Percentiles rank a stretch among this genome's conserved stretches.
Conservation (phyloP, 2,888 invertebrate species). For the Sphecodes monilicornis region DNA sequence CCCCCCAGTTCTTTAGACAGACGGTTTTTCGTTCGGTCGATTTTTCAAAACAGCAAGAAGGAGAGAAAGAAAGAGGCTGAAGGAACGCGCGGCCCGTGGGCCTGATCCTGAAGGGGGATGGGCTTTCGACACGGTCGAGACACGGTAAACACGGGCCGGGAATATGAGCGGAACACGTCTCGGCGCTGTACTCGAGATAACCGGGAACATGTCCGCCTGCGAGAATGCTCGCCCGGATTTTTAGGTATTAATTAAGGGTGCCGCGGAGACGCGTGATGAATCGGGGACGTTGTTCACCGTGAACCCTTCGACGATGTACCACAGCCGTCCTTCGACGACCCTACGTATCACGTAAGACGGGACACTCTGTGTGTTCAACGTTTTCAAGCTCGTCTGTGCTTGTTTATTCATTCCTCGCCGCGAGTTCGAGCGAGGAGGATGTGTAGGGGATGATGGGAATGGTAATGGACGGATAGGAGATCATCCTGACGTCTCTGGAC, state of each 20-base stretch:
- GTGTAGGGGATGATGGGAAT: not conserved
- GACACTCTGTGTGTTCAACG: not conserved
- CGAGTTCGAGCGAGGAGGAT: not conserved
- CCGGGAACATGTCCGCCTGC: slow-evolving; percentile 30
- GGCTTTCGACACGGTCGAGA: slow-evolving; percentile 36
- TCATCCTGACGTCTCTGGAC: not conserved
- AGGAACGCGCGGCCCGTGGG: slow-evolving; percentile 8
- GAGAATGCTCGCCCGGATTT: slow-evolving; percentile 27
- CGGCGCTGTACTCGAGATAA: slow-evolving; percentile 50
- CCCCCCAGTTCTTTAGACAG: slow-evolving; percentile 19
- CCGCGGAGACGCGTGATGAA: slow-evolving; percentile 20
- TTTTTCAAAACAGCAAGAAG: slow-evolving; percentile 55
- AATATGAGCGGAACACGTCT: slow-evolving; percentile 50
- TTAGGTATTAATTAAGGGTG: slow-evolving; percentile 46
- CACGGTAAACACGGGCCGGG: slow-evolving; percentile 46
- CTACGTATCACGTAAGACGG: not conserved
- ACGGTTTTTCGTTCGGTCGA: slow-evolving; percentile 44
- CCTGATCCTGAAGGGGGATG: slow-evolving; percentile 33
- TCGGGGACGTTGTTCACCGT: slow-evolving; percentile 17
- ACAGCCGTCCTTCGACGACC: slow-evolving; percentile 8
- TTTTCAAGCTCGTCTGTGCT: not conserved
- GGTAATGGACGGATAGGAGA: not conserved
- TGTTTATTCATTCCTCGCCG: slow-evolving; percentile 1
- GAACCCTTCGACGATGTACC: slow-evolving; percentile 14
- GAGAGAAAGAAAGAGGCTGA: not conserved